A percentile compares a stretch with the other conserved stretches of the same genome.
These are phyloP conservation scores for Vulpes ferrilata DNA, from an alignment of 2,113 vertebrate genomes.

Conservation along the genomic window DNA sequence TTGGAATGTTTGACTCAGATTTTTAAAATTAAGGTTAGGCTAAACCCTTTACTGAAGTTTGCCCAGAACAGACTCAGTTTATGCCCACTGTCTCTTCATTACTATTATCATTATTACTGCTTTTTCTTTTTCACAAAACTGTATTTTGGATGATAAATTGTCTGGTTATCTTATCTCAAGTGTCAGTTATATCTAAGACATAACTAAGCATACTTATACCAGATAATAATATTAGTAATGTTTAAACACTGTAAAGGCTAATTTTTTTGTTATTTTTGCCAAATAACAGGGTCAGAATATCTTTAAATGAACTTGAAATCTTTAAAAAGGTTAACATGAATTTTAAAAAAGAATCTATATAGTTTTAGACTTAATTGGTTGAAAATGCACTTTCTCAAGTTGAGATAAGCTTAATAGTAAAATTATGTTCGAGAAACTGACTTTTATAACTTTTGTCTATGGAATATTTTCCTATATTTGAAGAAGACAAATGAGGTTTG, in stretches of 20 bases:
- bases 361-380: conserved; percentile 56
- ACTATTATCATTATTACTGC: background rate
- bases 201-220: background rate
- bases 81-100: background rate
- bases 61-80: background rate
- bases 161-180: background rate
- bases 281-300: background rate
- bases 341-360: conserved; percentile 27
- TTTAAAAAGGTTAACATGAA: conserved; percentile 39
- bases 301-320: conserved; percentile 8
- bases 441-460: conserved; percentile 61
- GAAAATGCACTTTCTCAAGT: conserved; percentile 54
- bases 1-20: background rate
- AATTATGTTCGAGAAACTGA: conserved; percentile 56
- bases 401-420: conserved; percentile 43
- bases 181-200: background rate
- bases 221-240: conserved; percentile 32
- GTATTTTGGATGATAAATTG: background rate
- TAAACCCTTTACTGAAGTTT: background rate
- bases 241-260: conserved; percentile 36
- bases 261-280: background rate
- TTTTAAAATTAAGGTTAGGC: conserved; percentile 9
- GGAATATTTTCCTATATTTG: conserved; percentile 58
- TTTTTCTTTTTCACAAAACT: background rate
- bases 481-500: conserved; percentile 70